These are phyloP conservation scores for Ficedula albicollis DNA, from an alignment of 2,797 vertebrate genomes.

Conservation along the genomic window DNA sequence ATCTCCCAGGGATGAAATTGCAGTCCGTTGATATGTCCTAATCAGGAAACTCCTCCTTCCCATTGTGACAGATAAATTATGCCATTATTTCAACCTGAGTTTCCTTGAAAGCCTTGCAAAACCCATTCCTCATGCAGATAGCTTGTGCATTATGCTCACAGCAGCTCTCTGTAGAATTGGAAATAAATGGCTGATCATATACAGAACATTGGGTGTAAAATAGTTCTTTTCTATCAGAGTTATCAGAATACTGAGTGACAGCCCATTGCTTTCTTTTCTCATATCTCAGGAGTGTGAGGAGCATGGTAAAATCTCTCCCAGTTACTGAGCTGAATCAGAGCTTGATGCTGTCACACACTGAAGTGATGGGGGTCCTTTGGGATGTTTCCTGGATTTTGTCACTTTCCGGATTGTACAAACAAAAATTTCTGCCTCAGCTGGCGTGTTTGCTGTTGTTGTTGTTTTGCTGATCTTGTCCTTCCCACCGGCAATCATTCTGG, in stretches of 20 bases:
- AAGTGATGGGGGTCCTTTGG: neutral
- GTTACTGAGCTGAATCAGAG: neutral
- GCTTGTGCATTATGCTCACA: neutral
- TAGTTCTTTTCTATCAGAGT: neutral
- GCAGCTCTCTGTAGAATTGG: neutral
- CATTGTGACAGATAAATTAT: neutral
- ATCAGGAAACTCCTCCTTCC: neutral
- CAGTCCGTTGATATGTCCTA: neutral
- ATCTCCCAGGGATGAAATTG: neutral
- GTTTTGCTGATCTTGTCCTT: conserved; percentile 26
- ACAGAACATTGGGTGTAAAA: neutral
- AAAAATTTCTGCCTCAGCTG: conserved; percentile 12
- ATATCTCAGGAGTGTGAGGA: neutral
- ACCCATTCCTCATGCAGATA: neutral
- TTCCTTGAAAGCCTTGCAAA: neutral
- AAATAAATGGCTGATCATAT: neutral
- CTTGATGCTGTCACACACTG: neutral
- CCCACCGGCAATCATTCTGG: neutral
- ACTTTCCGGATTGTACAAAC: conserved; percentile 15
- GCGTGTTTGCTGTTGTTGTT: neutral
- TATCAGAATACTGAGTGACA: conserved; percentile 27
- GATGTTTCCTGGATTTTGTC: neutral
- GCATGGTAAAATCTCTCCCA: neutral
- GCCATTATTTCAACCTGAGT: neutral
- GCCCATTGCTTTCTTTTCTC: neutral